Evolutionary conservation across 2,113 vertebrate genomes (phyloP).

Genomic region (Dendrocopos noguchii): DNA sequence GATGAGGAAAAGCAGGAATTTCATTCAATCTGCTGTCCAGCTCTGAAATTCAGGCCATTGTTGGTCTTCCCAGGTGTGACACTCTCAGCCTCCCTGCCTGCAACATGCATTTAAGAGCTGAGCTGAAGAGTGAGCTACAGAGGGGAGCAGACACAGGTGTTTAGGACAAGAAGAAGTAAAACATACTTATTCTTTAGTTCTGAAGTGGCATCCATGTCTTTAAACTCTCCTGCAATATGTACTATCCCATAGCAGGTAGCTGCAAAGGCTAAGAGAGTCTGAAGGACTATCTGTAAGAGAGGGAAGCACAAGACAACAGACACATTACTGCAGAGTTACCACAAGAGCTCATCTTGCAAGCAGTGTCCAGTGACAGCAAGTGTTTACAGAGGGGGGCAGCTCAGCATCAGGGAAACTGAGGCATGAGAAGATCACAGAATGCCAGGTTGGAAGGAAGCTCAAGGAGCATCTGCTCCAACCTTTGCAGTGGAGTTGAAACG

Average conservation of each 20-base stretch:
- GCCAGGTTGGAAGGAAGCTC: too few species aligned
- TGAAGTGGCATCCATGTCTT: constrained; percentile 97
- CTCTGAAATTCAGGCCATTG: neutral
- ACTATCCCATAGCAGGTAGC: constrained; percentile 97
- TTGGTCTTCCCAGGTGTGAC: neutral
- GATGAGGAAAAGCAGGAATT: neutral
- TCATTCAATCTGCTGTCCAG: neutral
- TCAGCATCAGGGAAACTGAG: neutral
- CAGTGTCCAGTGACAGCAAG: neutral
- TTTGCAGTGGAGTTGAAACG: too few species aligned
- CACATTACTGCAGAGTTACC: neutral
- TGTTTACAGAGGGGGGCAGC: neutral
- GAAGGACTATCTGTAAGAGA: constrained; percentile 91
- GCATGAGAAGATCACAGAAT: neutral
- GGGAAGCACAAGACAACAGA: constrained; percentile 19
- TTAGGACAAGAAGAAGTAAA: neutral
- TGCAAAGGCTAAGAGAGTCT: constrained; percentile 93
- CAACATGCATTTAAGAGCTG: neutral
- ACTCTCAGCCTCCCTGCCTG: neutral
- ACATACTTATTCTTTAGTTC: constrained; percentile 97
- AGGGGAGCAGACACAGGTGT: accelerated
- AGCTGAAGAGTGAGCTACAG: neutral
- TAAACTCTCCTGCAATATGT: constrained; percentile 94
- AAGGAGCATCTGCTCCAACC: too few species aligned
- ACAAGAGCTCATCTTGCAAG: neutral